A percentile compares a stretch with the other conserved stretches of the same genome.
phyloP scores from a whole-genome alignment of 2,797 vertebrate genomes.

The Jordanella pulchra region DNA sequence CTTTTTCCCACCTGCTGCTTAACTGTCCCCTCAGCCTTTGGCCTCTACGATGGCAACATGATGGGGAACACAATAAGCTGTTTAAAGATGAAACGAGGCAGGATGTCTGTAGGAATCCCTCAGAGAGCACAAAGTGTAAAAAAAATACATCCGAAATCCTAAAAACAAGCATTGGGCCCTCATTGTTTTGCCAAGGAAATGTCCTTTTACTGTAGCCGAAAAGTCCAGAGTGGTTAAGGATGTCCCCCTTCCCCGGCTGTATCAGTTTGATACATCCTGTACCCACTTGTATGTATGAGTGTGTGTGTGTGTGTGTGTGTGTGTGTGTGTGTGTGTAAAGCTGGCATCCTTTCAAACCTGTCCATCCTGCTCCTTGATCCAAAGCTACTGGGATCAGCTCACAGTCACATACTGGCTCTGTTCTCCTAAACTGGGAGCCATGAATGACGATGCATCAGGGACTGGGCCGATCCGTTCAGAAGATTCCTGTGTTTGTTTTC shows the following conservation, averaged over 20 bases:
- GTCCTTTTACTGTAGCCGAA: slow-evolving; percentile 66
- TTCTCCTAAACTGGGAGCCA: slow-evolving; percentile 46
- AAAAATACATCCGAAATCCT: slow-evolving; percentile 44
- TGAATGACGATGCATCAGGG: slow-evolving; percentile 40
- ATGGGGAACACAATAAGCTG: slow-evolving; percentile 37
- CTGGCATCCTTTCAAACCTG: slow-evolving; percentile 43
- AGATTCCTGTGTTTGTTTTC: slow-evolving; percentile 77
- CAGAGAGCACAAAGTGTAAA: slow-evolving; percentile 24
- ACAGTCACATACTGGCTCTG: slow-evolving; percentile 35
- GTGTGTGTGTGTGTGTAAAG: slow-evolving; percentile 11
- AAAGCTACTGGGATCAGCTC: slow-evolving; percentile 52
- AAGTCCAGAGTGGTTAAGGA: slow-evolving; percentile 67
- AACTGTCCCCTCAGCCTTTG: slow-evolving; percentile 27
- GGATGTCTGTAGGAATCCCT: slow-evolving; percentile 32
- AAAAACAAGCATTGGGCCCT: slow-evolving; percentile 57
- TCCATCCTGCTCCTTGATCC: slow-evolving; percentile 58
- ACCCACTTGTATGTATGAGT: slow-evolving; percentile 28
- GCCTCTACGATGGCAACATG: slow-evolving; percentile 26
- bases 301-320: slow-evolving; percentile 20
- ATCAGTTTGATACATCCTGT: slow-evolving; percentile 67
- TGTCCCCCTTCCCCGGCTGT: slow-evolving; percentile 65
- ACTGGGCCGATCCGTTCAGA: slow-evolving; percentile 58
- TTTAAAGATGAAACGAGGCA: slow-evolving; percentile 26
- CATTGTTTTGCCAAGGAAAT: slow-evolving; percentile 72
- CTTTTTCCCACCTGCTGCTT: slow-evolving; percentile 4